These are phyloP conservation scores for Manduca sexta DNA, from an alignment of 1,140 invertebrate species.

Conservation along the genomic window DNA sequence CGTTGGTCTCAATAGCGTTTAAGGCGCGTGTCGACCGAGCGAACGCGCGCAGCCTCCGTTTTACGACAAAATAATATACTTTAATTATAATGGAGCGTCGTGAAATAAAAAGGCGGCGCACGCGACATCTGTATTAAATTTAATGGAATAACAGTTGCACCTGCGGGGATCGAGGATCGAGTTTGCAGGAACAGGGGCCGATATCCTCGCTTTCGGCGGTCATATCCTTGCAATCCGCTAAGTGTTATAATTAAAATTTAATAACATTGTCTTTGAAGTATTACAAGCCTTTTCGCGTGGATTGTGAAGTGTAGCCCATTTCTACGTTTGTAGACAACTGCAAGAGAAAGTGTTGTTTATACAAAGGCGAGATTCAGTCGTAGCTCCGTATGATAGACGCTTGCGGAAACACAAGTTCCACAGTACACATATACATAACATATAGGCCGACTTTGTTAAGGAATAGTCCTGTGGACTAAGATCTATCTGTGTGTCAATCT, in stretches of 20 bases:
- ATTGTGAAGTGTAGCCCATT: too few species aligned
- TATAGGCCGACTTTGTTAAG: too few species aligned
- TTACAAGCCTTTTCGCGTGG: too few species aligned
- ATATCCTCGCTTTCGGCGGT: slow-evolving; percentile 32
- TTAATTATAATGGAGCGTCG: slow-evolving; percentile 65
- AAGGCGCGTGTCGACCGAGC: slow-evolving; percentile 41
- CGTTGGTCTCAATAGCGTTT: slow-evolving; percentile 34
- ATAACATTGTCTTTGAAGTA: slow-evolving; percentile 33
- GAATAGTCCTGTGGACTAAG: too few species aligned
- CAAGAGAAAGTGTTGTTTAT: too few species aligned
- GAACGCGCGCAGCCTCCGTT: slow-evolving; percentile 33
- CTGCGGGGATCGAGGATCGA: slow-evolving; percentile 36
- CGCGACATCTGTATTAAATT: slow-evolving; percentile 70
- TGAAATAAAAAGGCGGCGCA: slow-evolving; percentile 59
- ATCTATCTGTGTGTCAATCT: too few species aligned
- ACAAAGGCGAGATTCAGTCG: too few species aligned
- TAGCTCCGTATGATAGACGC: too few species aligned
- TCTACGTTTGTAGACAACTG: too few species aligned
- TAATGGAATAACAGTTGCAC: slow-evolving; percentile 61
- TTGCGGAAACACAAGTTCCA: too few species aligned
- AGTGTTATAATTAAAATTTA: slow-evolving; percentile 55
- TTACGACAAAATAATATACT: slow-evolving; percentile 68
- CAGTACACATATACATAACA: too few species aligned
- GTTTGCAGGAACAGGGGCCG: slow-evolving; percentile 30
- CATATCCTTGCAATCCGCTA: slow-evolving; percentile 36